Evolutionary conservation across 23 tunicate species (phyloP), one percentile per base, ranked within the genome.

Genomic region (Trididemnum nubilum): DNA sequence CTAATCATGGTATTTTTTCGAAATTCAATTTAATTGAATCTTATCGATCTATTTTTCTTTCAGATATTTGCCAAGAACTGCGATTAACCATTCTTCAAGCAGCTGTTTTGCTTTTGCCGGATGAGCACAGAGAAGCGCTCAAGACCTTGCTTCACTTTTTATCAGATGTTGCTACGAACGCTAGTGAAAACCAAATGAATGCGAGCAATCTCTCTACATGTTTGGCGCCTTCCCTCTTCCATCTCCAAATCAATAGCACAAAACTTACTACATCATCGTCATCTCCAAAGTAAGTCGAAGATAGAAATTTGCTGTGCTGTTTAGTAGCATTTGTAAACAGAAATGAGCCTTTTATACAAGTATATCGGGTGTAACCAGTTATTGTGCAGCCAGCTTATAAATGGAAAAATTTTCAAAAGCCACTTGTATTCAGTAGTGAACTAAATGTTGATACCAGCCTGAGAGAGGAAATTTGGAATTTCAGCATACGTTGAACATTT

Each of bases 181-280:
- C 83, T 9, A 67, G 33, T 35, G 97, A 92, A 30, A 92, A 92
- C 57, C 94, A 87, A 35, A 92, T 92, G 97, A 81, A 73, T 52
- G 86, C 83, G 21, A 54, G 63, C 57, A 92, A 92, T 72, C 93
- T 92, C 22, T 92, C 97, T 30, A 86, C 89, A 2, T 92, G 97
- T 72, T 80, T 92, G 34, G 93, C 97, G 0, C 97, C 97, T 34
- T 92, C 97, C 15, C 79, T 92, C 1, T 92, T 92, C 64, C 80
- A 81, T 59, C 87, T 64, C 4, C 93, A 82, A 76, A 35, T 69
- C 52, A 34, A 39, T 71, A 88, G 37, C 67, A 23, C 73, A 1
- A 76, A 58, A 30, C 39, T 40, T 12, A 76, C 72, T 31, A 21
- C 86, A 0, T 79, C 87, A 9, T 36, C 81, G 29, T 79, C 87